Percentiles rank a stretch among this genome's conserved stretches.
Evolutionary conservation across 2,113 vertebrate species (phyloP).

Genomic region (Microcebus tavaratra): DNA sequence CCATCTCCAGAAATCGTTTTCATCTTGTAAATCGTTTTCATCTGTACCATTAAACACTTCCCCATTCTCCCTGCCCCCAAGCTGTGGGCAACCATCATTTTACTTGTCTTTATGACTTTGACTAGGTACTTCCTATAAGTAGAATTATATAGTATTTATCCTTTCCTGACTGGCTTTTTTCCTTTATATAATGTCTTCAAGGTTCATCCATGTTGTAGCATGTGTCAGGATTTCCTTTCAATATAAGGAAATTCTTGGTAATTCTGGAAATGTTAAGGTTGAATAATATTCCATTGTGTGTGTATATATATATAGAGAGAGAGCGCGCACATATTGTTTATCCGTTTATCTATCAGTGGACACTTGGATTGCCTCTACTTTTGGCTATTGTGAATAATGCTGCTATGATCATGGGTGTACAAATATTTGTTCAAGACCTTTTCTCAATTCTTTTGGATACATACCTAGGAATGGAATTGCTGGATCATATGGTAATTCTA

Average conservation of each 20-base stretch:
- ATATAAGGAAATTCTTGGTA: neutral
- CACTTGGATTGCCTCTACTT: neutral
- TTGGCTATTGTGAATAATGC: neutral
- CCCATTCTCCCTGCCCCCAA: neutral
- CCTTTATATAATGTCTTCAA: neutral
- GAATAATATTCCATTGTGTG: neutral
- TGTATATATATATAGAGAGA: neutral
- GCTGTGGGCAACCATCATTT: neutral
- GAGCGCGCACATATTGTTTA: neutral
- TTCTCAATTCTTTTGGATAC: neutral
- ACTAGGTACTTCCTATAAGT: neutral
- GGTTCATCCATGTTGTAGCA: neutral
- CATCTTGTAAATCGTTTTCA: neutral
- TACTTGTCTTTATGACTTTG: neutral
- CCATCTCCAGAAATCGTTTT: neutral
- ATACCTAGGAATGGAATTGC: neutral
- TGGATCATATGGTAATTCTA: neutral
- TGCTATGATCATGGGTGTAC: neutral
- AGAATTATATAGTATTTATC: neutral
- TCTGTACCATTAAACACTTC: neutral
- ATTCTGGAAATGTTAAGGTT: neutral
- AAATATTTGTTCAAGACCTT: neutral
- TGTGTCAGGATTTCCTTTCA: neutral
- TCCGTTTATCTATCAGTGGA: neutral
- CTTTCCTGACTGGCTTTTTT: neutral